Evolutionary conservation across 2,797 vertebrate genomes (phyloP), one percentile per base, ranked within the genome.

Genomic region (Acanthiza pusilla): DNA sequence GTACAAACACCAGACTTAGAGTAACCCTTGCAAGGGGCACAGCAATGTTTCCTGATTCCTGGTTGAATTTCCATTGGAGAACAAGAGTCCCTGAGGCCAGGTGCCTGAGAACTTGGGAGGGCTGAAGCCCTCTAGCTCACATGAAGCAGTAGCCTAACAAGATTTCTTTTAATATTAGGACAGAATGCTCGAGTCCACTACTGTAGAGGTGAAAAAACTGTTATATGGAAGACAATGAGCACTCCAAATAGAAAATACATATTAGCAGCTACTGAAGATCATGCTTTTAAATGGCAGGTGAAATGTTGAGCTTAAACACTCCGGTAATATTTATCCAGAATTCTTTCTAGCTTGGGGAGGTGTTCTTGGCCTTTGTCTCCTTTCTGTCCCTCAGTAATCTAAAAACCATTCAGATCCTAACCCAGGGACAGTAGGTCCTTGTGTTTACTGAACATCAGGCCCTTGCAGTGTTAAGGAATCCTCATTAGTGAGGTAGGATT

Each of bases 401-500:
- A 26, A 82, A 72, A 66, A 4, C 2, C 2, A 22, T 54, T 60
- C 7, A 57, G 26, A 5, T 71, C 20, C 32, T 67, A 27, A 40
- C 12, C 5, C 23, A 71, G 63, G 21, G 32, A 13, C n/a, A 16
- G 14, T 9, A 48, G 25, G 34, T 71, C 40, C n/a, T 42, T 53
- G 26, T 50, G 16, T 74, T 90, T 75, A 43, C 25, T 3, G 54
- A 63, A 60, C 0, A 0, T 29, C 26, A 85, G 13, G 15, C 26
- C 38, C 40, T 83, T 53, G 25, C 19, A 34, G 11, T n/a, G 32
- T 26, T 12, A 25, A 42, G 34, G 15, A 67, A 57, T 77, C 30
- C 50, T 53, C 0, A 0, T 72, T 50, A 57, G 45, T 3, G 4
- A 91, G 30, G 19, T 36, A 32, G 51, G 17, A 38, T 55, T 73